phyloP scores from a whole-genome alignment of 2,888 invertebrate genomes.

The Drosophila eohydei region DNA sequence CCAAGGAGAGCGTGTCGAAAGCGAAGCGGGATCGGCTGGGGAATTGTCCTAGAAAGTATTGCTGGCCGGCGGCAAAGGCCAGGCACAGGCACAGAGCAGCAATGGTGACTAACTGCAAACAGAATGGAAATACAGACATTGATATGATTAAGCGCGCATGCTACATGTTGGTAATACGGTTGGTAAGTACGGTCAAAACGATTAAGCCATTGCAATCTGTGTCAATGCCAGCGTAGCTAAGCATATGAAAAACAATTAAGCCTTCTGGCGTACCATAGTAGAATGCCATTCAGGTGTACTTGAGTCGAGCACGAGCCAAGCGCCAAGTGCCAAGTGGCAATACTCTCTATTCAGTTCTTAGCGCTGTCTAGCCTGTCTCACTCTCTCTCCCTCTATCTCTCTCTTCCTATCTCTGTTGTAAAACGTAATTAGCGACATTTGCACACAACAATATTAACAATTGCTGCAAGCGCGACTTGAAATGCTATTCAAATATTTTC shows the following conservation, averaged over 20 bases:
- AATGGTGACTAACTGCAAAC: slow-evolving; percentile 80
- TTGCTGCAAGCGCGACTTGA: slow-evolving; percentile 26
- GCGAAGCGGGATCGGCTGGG: slow-evolving; percentile 71
- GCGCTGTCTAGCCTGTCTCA: background rate
- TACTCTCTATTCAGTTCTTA: slow-evolving; percentile 33
- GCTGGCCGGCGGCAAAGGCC: slow-evolving; percentile 82
- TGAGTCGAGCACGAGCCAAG: slow-evolving; percentile 46
- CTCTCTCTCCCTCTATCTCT: background rate
- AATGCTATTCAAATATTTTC: slow-evolving; percentile 5
- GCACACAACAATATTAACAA: slow-evolving; percentile 40
- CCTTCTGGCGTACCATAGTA: slow-evolving; percentile 39
- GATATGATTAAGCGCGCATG: slow-evolving; percentile 24
- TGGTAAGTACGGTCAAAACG: slow-evolving; percentile 60
- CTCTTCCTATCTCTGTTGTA: background rate
- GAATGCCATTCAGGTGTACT: slow-evolving; percentile 62
- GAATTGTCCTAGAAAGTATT: slow-evolving; percentile 79
- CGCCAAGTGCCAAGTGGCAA: slow-evolving; percentile 6
- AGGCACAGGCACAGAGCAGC: slow-evolving; percentile 82
- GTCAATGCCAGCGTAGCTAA: slow-evolving; percentile 70
- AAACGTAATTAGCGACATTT: slow-evolving; percentile 50
- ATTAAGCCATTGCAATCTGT: slow-evolving; percentile 74
- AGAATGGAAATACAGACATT: slow-evolving; percentile 19
- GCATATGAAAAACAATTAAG: slow-evolving; percentile 68
- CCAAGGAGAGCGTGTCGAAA: slow-evolving; percentile 75
- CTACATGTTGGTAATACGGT: slow-evolving; percentile 11